These are phyloP conservation scores for Peromyscus nudipes DNA, from an alignment of 2,797 vertebrate species.

Conservation along the genomic window DNA sequence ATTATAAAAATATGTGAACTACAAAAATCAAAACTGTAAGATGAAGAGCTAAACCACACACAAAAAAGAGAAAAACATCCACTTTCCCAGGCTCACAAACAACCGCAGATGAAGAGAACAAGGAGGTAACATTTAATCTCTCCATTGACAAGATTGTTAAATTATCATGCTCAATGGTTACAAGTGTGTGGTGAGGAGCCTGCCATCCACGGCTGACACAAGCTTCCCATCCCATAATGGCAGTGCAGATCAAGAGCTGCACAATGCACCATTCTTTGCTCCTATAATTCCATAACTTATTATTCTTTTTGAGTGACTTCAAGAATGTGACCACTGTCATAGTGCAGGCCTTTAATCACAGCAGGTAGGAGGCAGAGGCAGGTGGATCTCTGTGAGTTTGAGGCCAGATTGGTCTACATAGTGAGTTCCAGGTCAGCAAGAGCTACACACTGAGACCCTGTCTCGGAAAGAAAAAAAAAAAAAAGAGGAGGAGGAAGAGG, in stretches of 20 bases:
- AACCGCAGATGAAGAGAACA: constrained; percentile 9
- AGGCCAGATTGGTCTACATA: not conserved
- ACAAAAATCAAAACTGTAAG: constrained; percentile 27
- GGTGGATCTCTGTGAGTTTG: not conserved
- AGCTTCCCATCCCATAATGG: not conserved
- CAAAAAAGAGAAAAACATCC: not conserved
- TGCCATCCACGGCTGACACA: not conserved
- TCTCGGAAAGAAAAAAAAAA: not conserved
- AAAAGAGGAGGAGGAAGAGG: not conserved
- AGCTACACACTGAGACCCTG: not conserved
- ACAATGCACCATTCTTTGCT: not conserved
- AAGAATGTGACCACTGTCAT: not conserved
- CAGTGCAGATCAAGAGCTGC: not conserved
- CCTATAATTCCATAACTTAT: not conserved
- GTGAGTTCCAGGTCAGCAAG: not conserved
- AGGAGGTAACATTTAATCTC: not conserved
- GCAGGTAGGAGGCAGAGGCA: not conserved
- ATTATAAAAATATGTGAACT: not conserved
- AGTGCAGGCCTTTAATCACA: not conserved
- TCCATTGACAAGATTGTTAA: constrained; percentile 8
- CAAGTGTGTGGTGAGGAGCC: not conserved
- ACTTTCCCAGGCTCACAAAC: constrained; percentile 38
- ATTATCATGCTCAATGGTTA: not conserved
- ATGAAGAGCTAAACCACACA: not conserved
- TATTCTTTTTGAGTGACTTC: constrained; percentile 5